Evolutionary conservation across 2,113 vertebrate species (phyloP), one percentile per base, ranked within the genome.

Genomic region (Corvus moneduloides): DNA sequence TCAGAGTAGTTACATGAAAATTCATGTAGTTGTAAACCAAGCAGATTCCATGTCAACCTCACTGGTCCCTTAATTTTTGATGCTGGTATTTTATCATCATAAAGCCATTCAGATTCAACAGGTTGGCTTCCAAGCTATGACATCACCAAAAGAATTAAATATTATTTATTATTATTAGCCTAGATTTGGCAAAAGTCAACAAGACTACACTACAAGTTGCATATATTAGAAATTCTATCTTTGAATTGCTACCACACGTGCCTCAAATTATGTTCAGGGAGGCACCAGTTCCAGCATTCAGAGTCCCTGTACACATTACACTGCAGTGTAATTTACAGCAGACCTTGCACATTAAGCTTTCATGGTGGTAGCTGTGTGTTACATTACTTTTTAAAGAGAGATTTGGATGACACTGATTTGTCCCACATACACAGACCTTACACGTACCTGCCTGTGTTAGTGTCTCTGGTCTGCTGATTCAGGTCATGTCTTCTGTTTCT

Each of bases 321-420:
- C 12, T 23, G 41, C 49, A 69, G 49, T 27, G 11, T 85, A 85
- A 94, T 87, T 94, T 68, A 80, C 78, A 85, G 63, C 67, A 88
- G 88, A 69, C 72, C n/a, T 73, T 83, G 32, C n/a, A 76, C 75
- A 68, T 94, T 82, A 93, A 75, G 82, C 46, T 94, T 90, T 88
- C 59, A 54, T 66, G 54, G 54, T 51, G 51, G 89, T 39, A 75
- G 54, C 28, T 73, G 58, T n/a, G 16, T 37, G 48, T n/a, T 67
- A 88, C 63, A 51, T 87, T 94, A 89, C 30, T 75, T 90, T 87
- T 86, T 69, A 72, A 85, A 85, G 27, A 91, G 52, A 51, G 14
- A 75, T 92, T 39, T 73, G 28, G 26, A 77, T 73, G 72, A 33
- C 67, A 73, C 67, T 80, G 90, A 84, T 93, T 94, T 92, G 63